Evolutionary conservation across 2,113 vertebrate species (phyloP), one percentile per base, ranked within the genome.

Genomic region (Myrmecophaga tridactyla): DNA sequence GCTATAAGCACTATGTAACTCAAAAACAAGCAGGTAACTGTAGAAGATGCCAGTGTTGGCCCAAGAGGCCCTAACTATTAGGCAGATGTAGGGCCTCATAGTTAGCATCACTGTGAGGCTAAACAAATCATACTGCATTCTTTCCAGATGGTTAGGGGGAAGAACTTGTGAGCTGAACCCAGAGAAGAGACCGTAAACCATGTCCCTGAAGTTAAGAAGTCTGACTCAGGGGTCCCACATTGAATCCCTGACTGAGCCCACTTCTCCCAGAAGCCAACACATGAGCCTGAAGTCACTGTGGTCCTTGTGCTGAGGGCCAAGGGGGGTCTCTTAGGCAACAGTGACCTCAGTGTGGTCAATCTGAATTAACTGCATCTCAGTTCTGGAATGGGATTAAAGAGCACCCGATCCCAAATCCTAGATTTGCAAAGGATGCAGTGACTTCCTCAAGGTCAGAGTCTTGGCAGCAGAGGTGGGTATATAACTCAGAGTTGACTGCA

Each of bases 381-480:
- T 63, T 34, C 51, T 90, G 89, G 81, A 78, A 80, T 58, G 39
- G 70, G 85, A 92, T 90, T 89, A 90, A 95, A 96, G 77, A 36
- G 41, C 34, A 96, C 39, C 76, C 81, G 34, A 80, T 77, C 67
- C 60, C 20, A 39, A 21, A 43, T 41, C 82, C 67, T 23, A 58
- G 83, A 67, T 77, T 43, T 86, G 46, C 86, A 94, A 82, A 94
- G 86, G 73, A 96, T 78, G 63, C 48, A 13, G 75, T n/a, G 78
- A 89, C 65, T 96, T 80, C 92, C 90, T 70, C 80, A 86, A 85
- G 90, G 95, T 85, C 90, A 87, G 77, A 83, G 41, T 27, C n/a
- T 43, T 94, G 91, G 81, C 85, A 91, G 78, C n/a, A 0, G n/a
- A 25, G 67, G 65, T 94, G 82, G 93, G 65, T 5, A 15, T 78